A percentile compares a stretch with the other conserved stretches of the same genome.
Conservation (phyloP, 2,888 invertebrate species). For the Rapana venosa region DNA sequence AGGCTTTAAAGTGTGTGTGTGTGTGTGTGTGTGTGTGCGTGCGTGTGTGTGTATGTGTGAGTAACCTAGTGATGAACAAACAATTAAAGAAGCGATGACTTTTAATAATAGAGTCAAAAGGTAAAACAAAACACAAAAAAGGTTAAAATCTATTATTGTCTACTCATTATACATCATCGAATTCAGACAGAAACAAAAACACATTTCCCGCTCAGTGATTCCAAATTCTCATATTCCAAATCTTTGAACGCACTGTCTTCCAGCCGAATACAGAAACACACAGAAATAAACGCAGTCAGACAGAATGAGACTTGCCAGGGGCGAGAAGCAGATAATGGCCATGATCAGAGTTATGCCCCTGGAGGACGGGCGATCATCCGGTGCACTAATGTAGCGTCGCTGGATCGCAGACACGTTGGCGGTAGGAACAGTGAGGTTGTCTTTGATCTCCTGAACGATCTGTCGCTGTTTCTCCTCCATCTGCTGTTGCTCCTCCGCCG, state of each 20-base stretch:
- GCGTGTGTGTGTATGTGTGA: constrained; percentile 16
- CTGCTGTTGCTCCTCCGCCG: background rate
- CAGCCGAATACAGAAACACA: background rate
- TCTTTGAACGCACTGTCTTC: background rate
- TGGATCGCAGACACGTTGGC: background rate
- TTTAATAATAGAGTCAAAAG: no score
- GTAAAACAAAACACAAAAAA: no score
- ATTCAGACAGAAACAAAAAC: no score
- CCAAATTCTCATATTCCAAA: no score
- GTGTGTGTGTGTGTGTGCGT: constrained; percentile 30
- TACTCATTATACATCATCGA: no score
- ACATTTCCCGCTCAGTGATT: no score
- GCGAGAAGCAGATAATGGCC: background rate
- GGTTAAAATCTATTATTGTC: no score
- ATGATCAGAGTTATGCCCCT: background rate
- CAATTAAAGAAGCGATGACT: no score
- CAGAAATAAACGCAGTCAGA: background rate
- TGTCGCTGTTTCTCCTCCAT: background rate
- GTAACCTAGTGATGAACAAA: no score
- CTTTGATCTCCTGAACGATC: background rate
- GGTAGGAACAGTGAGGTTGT: background rate
- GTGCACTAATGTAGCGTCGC: background rate
- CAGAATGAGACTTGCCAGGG: background rate
- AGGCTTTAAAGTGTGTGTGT: constrained; percentile 27
- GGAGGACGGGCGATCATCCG: background rate